A percentile compares a stretch with the other conserved stretches of the same genome.
Conservation (phyloP, 1,140 invertebrate genomes). For the Probaryconus sp. region DNA sequence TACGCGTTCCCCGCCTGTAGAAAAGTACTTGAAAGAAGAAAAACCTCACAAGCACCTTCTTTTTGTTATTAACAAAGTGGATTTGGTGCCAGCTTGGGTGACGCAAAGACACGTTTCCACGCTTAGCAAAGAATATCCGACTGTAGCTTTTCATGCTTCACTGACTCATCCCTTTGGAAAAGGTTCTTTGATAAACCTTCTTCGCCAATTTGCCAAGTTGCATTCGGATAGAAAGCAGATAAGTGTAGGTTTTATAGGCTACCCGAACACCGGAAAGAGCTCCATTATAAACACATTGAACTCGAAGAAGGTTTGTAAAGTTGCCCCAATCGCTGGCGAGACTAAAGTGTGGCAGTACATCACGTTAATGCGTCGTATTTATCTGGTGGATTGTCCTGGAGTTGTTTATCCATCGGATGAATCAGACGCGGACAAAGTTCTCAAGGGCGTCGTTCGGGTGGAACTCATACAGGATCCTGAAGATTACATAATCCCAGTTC, state of each 20-base stretch:
- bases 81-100: slow-evolving; percentile 97
- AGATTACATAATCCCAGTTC: slow-evolving; percentile 93
- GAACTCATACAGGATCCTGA: slow-evolving; percentile 96
- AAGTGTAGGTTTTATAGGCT: slow-evolving; percentile 99
- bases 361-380: slow-evolving; percentile 97
- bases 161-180: slow-evolving; percentile 99
- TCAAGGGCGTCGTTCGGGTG: slow-evolving; percentile 96
- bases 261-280: slow-evolving; percentile 99
- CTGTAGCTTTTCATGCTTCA: slow-evolving; percentile 98
- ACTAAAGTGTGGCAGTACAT: slow-evolving; percentile 99
- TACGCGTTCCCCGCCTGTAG: slow-evolving; percentile 94
- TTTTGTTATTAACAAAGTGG: slow-evolving; percentile 88
- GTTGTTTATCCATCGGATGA: slow-evolving; percentile 97
- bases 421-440: slow-evolving; percentile 95
- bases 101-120: slow-evolving; percentile 97
- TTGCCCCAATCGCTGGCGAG: slow-evolving; percentile 99
- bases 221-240: slow-evolving; percentile 98
- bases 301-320: slow-evolving; percentile 98
- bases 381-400: slow-evolving; percentile 99
- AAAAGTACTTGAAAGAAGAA: slow-evolving; percentile 87
- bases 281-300: slow-evolving; percentile 98
- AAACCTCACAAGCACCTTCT: slow-evolving; percentile 88
- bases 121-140: slow-evolving; percentile 96
- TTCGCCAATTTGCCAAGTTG: slow-evolving; percentile 97
- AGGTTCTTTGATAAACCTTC: slow-evolving; percentile 96